A percentile compares a stretch with the other conserved stretches of the same genome.
Conservation (phyloP, 2,888 invertebrate species). For the Endotricha flammealis region DNA sequence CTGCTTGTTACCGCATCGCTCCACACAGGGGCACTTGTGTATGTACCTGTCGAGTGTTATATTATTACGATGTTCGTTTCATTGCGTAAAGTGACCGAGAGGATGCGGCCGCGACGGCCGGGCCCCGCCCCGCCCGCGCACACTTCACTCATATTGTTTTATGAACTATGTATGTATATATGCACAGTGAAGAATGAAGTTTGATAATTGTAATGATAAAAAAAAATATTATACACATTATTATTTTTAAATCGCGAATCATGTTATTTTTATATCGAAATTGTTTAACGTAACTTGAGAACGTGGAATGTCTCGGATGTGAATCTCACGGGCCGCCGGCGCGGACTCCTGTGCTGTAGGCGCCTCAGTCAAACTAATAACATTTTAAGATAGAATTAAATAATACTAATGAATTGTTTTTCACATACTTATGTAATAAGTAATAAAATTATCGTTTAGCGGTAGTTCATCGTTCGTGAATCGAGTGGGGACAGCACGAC, state of each 20-base stretch:
- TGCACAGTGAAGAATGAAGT: constrained; percentile 64
- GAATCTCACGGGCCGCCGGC: constrained; percentile 20
- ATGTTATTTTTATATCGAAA: constrained; percentile 69
- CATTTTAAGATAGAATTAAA: too few species aligned
- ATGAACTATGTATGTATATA: constrained; percentile 70
- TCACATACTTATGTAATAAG: constrained; percentile 73
- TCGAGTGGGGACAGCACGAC: constrained; percentile 45
- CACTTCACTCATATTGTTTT: constrained; percentile 35
- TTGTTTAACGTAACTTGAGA: constrained; percentile 44
- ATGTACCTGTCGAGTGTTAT: constrained; percentile 39
- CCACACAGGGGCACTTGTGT: constrained; percentile 36
- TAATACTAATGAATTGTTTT: constrained; percentile 64
- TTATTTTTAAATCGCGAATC: constrained; percentile 56
- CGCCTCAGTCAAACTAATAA: too few species aligned
- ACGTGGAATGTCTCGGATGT: constrained; percentile 30
- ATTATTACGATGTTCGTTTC: constrained; percentile 30
- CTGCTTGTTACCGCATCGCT: constrained; percentile 64
- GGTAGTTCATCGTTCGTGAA: constrained; percentile 59
- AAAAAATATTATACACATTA: constrained; percentile 51
- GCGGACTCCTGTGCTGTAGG: too few species aligned
- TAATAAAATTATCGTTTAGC: constrained; percentile 66
- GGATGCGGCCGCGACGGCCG: constrained; percentile 32
- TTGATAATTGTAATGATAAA: constrained; percentile 62
- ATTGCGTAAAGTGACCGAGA: constrained; percentile 37
- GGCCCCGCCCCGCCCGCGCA: constrained; percentile 24